Evolutionary conservation across 1,140 invertebrate species (phyloP), one percentile per base, ranked within the genome.

Genomic region (Nephila pilipes): DNA sequence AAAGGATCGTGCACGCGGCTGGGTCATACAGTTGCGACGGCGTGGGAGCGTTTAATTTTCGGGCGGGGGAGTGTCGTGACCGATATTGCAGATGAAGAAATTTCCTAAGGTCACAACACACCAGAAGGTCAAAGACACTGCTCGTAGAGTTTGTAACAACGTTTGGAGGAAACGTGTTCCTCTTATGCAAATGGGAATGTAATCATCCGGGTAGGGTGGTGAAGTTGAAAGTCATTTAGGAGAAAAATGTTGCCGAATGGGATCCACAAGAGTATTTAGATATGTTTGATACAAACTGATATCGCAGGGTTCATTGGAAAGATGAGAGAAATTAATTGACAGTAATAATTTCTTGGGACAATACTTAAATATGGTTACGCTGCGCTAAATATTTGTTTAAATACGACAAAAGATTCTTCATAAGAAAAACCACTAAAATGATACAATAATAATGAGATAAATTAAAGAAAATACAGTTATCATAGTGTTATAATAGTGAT

Each of bases 81-180:
- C 69, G 69, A 75, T 75, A 75, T 75, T 75, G 69, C 29, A 32
- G 69, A 75, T 75, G 69, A 75, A 75, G 29, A 75, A 75, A 75
- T 6, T 2, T 32, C 69, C 12, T 36, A 20, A 75, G 69, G 69
- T 75, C 69, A 20, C 69, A 14, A 36, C 69, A 75, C 32, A 75
- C 69, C 32, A 75, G 69, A 75, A 75, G 69, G 69, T 75, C 69
- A 75, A 75, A 75, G 69, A 75, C 69, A 75, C 65, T 10, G 29
- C 65, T 5, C 22, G 22, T n/a, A n/a, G n/a, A n/a, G n/a, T n/a
- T n/a, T 46, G 46, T 46, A 46, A 46, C 46, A 46, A 10, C 12
- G 46, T 46, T 46, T 46, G 46, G 6, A 46, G 46, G 46, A 46
- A 46, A 46, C 69, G 69, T 32, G 32, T 32, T 16, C 29, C 16